Percentiles rank a stretch among this genome's conserved stretches.
phyloP scores from a whole-genome alignment of 2,888 invertebrate genomes.

The Cataglyphis livida region DNA sequence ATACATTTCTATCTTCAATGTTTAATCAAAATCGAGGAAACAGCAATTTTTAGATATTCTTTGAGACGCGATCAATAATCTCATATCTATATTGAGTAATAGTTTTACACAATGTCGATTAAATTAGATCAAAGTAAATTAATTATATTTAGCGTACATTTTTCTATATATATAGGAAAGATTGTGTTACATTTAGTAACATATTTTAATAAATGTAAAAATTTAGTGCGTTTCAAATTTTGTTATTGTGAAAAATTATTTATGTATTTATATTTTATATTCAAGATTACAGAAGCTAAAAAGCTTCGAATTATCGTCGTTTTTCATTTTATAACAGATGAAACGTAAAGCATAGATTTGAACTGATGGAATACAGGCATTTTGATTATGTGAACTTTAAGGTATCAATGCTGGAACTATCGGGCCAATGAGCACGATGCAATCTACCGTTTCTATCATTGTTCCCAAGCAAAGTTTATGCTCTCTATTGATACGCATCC shows the following conservation, averaged over 20 bases:
- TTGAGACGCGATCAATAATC: conserved; percentile 13
- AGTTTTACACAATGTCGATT: conserved; percentile 5
- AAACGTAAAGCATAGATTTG: neutral
- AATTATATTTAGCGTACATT: neutral
- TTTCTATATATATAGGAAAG: neutral
- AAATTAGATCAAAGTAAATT: conserved; percentile 24
- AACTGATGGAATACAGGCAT: neutral
- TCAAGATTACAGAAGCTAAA: neutral
- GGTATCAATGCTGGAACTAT: conserved; percentile 27
- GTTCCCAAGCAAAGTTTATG: conserved; percentile 31
- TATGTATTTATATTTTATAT: neutral
- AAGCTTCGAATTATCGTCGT: neutral
- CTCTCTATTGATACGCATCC: conserved; percentile 37
- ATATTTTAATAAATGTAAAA: neutral
- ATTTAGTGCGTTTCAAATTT: neutral
- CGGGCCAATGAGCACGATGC: conserved; percentile 19
- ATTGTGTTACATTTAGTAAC: neutral
- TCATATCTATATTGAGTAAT: neutral
- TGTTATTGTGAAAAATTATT: neutral
- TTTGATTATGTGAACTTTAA: conserved; percentile 9
- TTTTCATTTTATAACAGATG: neutral
- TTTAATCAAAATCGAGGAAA: conserved; percentile 9
- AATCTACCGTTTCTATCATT: conserved; percentile 30
- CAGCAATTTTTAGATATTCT: neutral
- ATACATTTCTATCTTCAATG: neutral